Percentiles rank a stretch among this genome's conserved stretches.
Conservation (phyloP, 2,113 vertebrate genomes). For the Toxostoma redivivum region DNA sequence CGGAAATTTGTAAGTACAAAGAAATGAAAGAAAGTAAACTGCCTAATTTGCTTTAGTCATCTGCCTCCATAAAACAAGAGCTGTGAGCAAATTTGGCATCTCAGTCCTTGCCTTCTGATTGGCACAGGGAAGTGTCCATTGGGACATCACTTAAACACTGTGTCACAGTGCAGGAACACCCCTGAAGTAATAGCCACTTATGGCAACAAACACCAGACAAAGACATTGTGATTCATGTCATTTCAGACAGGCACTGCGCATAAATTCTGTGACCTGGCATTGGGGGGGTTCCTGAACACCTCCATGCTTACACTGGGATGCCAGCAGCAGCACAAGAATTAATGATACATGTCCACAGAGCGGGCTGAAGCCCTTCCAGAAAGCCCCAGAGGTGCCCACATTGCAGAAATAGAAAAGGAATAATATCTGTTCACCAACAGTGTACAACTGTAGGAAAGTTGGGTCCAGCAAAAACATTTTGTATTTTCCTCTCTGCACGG, state of each 20-base stretch:
- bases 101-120: neutral
- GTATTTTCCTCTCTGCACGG: neutral
- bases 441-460: fast-evolving
- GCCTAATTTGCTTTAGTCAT: fast-evolving
- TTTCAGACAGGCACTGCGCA: neutral
- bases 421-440: neutral
- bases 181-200: neutral
- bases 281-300: neutral
- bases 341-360: neutral
- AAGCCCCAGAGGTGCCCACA: neutral
- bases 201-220: neutral
- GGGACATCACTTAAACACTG: neutral
- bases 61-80: neutral
- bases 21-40: neutral
- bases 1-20: neutral
- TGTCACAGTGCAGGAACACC: neutral
- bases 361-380: neutral
- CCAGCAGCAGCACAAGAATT: neutral
- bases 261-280: neutral
- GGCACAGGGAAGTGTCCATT: neutral
- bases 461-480: neutral
- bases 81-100: neutral
- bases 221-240: fast-evolving
- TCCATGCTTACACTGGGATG: neutral
- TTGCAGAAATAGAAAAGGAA: neutral